Conservation (phyloP, 2,888 invertebrate species). For the Latrodectus hesperus region DNA sequence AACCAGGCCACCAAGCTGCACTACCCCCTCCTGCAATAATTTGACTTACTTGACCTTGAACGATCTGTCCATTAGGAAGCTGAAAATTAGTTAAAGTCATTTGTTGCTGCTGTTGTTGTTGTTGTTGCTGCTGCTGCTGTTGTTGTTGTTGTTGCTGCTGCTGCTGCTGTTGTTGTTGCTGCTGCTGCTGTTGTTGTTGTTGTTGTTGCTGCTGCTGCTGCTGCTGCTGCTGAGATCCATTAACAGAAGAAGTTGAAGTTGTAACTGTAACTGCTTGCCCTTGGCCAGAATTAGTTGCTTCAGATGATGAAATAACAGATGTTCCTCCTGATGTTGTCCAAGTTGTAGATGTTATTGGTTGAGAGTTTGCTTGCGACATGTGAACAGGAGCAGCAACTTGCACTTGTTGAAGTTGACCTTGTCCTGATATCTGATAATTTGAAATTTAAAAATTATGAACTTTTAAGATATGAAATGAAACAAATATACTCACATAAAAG, state of each 20-base stretch:
- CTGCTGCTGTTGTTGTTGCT: conserved; percentile 58
- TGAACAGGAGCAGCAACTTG: conserved; percentile 78
- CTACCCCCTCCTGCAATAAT: conserved; percentile 67
- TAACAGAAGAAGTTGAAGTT: conserved; percentile 20
- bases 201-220: conserved; percentile 57
- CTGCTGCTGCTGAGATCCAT: conserved; percentile 9
- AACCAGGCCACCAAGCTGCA: conserved; percentile 70
- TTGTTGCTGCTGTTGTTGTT: conserved; percentile 40
- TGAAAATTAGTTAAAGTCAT: conserved; percentile 71
- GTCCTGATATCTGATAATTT: conserved; percentile 32
- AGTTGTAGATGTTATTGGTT: conserved; percentile 57
- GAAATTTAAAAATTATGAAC: neutral
- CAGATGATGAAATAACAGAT: conserved; percentile 57
- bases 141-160: conserved; percentile 46
- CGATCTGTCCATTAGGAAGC: conserved; percentile 71
- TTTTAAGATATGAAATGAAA: no score
- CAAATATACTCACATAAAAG: no score
- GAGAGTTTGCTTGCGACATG: conserved; percentile 69
- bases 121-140: conserved; percentile 31
- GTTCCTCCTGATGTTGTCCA: conserved; percentile 65
- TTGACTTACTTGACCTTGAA: conserved; percentile 71
- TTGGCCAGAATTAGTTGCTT: conserved; percentile 52
- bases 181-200: conserved; percentile 37
- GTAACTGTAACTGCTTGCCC: conserved; percentile 41
- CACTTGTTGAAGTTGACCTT: conserved; percentile 85